Evolutionary conservation across 37 sponge, comb jelly and placozoan genomes (phyloP).

Genomic region (Cliona cf. orientalis): DNA sequence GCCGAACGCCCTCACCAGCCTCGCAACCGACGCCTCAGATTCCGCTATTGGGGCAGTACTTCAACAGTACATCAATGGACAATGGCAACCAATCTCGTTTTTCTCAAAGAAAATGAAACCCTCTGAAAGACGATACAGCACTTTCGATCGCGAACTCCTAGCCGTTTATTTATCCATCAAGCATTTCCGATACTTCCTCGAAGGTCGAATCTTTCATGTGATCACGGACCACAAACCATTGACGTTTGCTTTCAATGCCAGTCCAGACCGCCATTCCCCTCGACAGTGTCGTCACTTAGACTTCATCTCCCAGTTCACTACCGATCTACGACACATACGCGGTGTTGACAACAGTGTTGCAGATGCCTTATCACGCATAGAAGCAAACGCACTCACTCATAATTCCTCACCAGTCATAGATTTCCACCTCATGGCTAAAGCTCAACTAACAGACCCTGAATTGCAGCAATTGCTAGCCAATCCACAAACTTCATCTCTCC

Average conservation of each 20-base stretch:
- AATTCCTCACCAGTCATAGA: conserved; percentile 17
- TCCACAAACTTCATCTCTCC: conserved; percentile 40
- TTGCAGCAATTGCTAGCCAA: conserved; percentile 26
- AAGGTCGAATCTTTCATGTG: conserved; percentile 56
- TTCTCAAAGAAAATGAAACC: conserved; percentile 57
- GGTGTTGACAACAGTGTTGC: conserved; percentile 59
- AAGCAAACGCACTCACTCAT: conserved; percentile 20
- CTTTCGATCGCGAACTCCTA: conserved; percentile 72
- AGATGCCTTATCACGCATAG: conserved; percentile 65
- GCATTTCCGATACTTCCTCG: conserved; percentile 69
- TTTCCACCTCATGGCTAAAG: conserved; percentile 39
- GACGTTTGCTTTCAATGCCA: conserved; percentile 38
- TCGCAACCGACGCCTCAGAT: no score
- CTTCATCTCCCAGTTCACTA: conserved; percentile 73
- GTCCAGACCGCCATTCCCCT: conserved; percentile 51
- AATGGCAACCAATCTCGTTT: conserved; percentile 66
- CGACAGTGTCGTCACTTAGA: conserved; percentile 60
- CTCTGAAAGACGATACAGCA: conserved; percentile 67
- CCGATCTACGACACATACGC: conserved; percentile 58
- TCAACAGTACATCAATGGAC: conserved; percentile 46
- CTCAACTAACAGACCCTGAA: conserved; percentile 42
- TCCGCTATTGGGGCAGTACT: no score
- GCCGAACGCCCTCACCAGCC: no score
- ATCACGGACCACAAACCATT: conserved; percentile 74
- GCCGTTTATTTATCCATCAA: conserved; percentile 57